Conservation (phyloP, 2,888 invertebrate species). For the Phanerotoma sp. region DNA sequence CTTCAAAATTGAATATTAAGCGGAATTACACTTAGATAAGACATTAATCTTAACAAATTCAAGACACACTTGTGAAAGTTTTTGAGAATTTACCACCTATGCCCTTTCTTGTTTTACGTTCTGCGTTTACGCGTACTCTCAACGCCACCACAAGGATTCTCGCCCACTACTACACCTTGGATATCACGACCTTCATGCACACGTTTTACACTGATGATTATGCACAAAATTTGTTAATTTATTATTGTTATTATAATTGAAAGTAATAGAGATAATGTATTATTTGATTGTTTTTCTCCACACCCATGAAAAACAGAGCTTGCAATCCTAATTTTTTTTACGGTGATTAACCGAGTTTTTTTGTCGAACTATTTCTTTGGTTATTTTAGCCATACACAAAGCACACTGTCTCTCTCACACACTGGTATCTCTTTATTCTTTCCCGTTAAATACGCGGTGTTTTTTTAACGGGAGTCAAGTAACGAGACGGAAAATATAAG, state of each 20-base stretch:
- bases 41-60: too few relatives aligned
- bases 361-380: too few relatives aligned
- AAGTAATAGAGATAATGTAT: too few relatives aligned
- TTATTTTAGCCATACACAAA: not conserved
- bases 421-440: not conserved
- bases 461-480: conserved; percentile 17
- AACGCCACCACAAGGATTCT: conserved; percentile 9
- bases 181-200: not conserved
- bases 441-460: conserved; percentile 1
- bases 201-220: not conserved
- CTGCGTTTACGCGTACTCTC: conserved; percentile 22
- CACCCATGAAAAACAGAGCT: too few relatives aligned
- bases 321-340: too few relatives aligned
- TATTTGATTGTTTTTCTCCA: too few relatives aligned
- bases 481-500: conserved; percentile 27
- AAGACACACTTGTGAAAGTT: too few relatives aligned
- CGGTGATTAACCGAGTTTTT: too few relatives aligned
- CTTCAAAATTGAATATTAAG: too few relatives aligned
- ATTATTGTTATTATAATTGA: too few relatives aligned
- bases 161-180: conserved; percentile 3
- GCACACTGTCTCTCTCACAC: not conserved
- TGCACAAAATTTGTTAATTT: not conserved
- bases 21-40: too few relatives aligned
- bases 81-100: not conserved
- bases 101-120: conserved; percentile 7